phyloP scores from a whole-genome alignment of 2,113 vertebrate genomes.

The Lasiurus borealis region DNA sequence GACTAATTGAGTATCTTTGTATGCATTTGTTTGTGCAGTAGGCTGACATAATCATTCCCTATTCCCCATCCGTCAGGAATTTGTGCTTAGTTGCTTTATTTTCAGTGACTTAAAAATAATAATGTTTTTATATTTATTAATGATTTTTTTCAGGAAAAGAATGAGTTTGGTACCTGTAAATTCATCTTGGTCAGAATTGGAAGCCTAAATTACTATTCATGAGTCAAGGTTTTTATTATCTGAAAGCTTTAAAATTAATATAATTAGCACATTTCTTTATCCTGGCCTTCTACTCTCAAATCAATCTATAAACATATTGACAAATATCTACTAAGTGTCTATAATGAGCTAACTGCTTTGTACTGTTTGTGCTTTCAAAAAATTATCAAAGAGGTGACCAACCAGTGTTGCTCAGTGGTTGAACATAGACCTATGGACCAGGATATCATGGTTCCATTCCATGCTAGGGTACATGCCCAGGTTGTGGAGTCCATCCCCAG shows the following conservation, averaged over 20 bases:
- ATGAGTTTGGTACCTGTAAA: neutral
- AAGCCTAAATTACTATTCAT: neutral
- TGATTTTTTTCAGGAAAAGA: neutral
- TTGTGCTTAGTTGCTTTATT: neutral
- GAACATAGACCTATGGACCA: no score
- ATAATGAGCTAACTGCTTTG: neutral
- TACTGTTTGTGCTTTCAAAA: neutral
- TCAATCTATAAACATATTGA: neutral
- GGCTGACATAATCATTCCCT: neutral
- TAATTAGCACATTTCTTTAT: neutral
- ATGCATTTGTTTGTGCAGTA: neutral
- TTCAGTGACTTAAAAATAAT: constrained; percentile 15
- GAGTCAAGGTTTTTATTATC: neutral
- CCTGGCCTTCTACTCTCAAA: neutral
- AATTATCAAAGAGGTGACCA: neutral
- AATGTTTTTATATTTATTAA: neutral
- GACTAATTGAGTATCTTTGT: neutral
- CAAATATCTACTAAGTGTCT: neutral
- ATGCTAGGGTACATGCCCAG: no score
- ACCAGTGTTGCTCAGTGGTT: no score
- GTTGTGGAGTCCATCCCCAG: no score
- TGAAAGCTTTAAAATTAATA: constrained; percentile 6
- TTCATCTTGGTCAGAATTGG: neutral
- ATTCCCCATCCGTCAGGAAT: neutral
- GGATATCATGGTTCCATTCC: no score